Conservation (phyloP, 2,888 invertebrate species). For the Philopedon plagiatum region DNA sequence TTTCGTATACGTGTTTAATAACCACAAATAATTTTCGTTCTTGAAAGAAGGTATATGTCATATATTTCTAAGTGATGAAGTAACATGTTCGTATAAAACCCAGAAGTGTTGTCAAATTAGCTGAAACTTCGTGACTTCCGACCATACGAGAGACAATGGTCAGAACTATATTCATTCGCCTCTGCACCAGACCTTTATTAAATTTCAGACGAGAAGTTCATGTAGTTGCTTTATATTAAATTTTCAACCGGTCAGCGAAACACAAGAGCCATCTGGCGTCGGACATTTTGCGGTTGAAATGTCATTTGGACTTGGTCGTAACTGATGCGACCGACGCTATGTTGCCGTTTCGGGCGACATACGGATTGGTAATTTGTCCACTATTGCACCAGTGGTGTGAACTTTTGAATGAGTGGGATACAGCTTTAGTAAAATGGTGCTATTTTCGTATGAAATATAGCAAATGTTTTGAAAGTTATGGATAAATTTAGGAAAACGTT, state of each 20-base stretch:
- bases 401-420: not conserved
- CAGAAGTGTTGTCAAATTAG: constrained; percentile 11
- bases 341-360: constrained; percentile 22
- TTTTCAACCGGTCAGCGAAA: constrained; percentile 38
- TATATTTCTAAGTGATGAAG: too few species aligned
- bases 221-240: constrained; percentile 44
- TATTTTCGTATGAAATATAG: too few species aligned
- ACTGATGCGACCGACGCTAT: constrained; percentile 35
- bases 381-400: not conserved
- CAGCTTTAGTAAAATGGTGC: too few species aligned
- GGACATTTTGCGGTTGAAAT: constrained; percentile 40
- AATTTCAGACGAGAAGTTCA: constrained; percentile 37
- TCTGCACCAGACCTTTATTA: constrained; percentile 33
- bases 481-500: too few species aligned
- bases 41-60: not conserved
- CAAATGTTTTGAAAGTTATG: too few species aligned
- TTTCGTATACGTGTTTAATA: too few species aligned
- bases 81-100: not conserved
- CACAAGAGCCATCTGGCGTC: constrained; percentile 35
- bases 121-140: not conserved
- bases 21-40: too few species aligned
- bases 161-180: constrained; percentile 26
- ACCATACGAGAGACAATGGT: constrained; percentile 36
- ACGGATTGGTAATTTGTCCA: constrained; percentile 7
- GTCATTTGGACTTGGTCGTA: constrained; percentile 30